These are phyloP conservation scores for Acanthococcus lagerstroemiae DNA, from an alignment of 2,888 invertebrate genomes.

Conservation along the genomic window DNA sequence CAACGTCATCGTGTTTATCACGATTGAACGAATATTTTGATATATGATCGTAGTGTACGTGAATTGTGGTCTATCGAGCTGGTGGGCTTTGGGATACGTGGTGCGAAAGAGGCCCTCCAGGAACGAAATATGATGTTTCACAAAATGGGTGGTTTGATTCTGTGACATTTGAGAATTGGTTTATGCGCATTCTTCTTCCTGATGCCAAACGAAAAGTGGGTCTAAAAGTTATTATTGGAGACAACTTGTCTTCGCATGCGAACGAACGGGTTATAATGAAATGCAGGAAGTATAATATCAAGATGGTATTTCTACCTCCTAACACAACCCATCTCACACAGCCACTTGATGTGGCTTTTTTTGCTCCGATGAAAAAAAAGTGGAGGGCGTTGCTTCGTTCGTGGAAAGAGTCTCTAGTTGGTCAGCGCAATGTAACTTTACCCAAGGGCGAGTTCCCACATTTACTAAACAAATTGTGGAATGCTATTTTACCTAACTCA, in stretches of 20 bases:
- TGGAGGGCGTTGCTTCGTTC: background rate
- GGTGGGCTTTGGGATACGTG: too few species aligned
- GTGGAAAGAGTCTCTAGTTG: background rate
- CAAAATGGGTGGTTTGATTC: conserved; percentile 39
- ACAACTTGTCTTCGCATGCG: conserved; percentile 38
- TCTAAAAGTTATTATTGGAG: conserved; percentile 40
- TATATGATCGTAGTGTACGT: too few species aligned
- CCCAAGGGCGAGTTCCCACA: too few species aligned
- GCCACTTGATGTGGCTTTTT: too few species aligned
- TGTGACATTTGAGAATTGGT: conserved; percentile 39
- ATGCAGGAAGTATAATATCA: conserved; percentile 40
- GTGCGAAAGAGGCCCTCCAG: too few species aligned
- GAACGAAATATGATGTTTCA: background rate
- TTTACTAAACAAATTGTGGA: too few species aligned
- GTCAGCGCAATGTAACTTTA: too few species aligned
- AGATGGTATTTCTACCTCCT: conserved; percentile 40
- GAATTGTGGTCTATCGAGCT: too few species aligned
- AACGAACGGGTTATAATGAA: conserved; percentile 25
- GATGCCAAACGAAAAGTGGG: conserved; percentile 36
- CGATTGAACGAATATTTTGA: too few species aligned
- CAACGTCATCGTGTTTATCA: too few species aligned
- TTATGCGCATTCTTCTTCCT: conserved; percentile 36
- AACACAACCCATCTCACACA: conserved; percentile 39
- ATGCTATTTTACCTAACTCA: too few species aligned
- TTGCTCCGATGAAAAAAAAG: background rate